Percentiles rank a stretch among this genome's conserved stretches.
phyloP scores from a whole-genome alignment of 2,113 vertebrate genomes.

The Malurus elegans region DNA sequence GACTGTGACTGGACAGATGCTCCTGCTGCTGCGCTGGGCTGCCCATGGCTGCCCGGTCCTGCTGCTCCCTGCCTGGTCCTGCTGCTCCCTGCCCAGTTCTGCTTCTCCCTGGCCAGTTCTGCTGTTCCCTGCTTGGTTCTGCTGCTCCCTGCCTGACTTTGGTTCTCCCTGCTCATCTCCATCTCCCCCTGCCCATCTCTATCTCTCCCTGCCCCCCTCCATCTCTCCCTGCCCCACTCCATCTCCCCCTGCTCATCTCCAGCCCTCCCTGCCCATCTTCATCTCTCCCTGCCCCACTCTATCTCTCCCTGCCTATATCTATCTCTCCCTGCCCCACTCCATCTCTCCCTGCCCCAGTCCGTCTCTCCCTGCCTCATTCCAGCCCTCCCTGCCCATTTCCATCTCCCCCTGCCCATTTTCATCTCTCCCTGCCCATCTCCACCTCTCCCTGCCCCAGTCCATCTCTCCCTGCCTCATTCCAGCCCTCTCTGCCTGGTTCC shows the following conservation, averaged over 20 bases:
- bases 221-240: not conserved
- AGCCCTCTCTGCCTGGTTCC: accelerated
- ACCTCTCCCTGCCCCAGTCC: not conserved
- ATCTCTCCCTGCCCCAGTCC: not conserved
- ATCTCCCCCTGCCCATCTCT: accelerated
- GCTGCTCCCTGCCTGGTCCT: not conserved
- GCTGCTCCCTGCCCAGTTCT: not conserved
- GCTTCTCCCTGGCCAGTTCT: accelerated
- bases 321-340: not conserved
- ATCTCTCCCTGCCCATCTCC: not conserved
- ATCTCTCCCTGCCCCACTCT: not conserved
- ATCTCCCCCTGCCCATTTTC: not conserved
- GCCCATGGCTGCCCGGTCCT: not conserved
- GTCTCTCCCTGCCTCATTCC: not conserved
- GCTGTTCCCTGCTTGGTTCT: accelerated
- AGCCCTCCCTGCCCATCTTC: not conserved
- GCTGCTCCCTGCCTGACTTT: accelerated
- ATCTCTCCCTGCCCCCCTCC: accelerated
- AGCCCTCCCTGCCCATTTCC: not conserved
- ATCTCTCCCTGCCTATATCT: no score
- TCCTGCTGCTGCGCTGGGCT: accelerated
- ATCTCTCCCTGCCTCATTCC: not conserved
- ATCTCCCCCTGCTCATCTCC: not conserved
- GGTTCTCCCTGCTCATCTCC: not conserved
- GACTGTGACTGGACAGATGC: accelerated